A percentile compares a stretch with the other conserved stretches of the same genome.
Conservation (phyloP, 2,797 vertebrate genomes). For the Malurus leucopterus region DNA sequence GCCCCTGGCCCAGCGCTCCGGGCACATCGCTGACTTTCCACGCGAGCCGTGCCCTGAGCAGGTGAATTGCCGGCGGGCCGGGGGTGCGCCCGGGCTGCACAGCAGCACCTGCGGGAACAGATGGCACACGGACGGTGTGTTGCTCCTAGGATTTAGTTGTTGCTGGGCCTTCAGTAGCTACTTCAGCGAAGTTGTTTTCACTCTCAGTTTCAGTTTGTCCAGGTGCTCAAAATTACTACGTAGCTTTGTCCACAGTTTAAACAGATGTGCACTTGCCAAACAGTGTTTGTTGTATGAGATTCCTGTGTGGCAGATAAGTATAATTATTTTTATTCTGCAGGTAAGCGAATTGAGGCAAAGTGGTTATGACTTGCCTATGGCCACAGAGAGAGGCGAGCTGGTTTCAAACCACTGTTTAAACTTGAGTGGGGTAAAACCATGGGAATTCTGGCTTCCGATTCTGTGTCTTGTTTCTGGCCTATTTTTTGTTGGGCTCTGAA, state of each 20-base stretch:
- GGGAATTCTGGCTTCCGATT: not conserved
- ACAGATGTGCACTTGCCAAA: not conserved
- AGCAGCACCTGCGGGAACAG: not conserved
- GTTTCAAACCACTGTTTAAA: conserved; percentile 33
- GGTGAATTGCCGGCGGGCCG: not conserved
- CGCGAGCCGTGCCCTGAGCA: not conserved
- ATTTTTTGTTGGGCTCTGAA: not conserved
- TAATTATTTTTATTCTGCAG: conserved; percentile 34
- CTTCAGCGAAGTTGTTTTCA: not conserved
- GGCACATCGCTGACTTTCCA: rapidly evolving
- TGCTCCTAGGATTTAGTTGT: not conserved
- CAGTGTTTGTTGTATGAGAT: conserved; percentile 7
- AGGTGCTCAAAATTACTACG: not conserved
- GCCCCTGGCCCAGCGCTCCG: rapidly evolving
- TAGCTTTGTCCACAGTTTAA: not conserved
- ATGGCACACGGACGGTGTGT: rapidly evolving
- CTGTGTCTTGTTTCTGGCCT: not conserved
- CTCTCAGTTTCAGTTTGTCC: conserved; percentile 25
- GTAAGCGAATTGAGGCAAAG: conserved; percentile 7
- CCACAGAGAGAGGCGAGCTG: conserved; percentile 59
- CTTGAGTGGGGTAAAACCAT: conserved; percentile 42
- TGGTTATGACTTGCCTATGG: conserved; percentile 35
- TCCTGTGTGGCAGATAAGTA: conserved; percentile 31
- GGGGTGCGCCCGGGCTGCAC: not conserved
- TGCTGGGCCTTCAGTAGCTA: not conserved